Conservation (phyloP, 1,140 invertebrate genomes). For the Heliconius hewitsoni region DNA sequence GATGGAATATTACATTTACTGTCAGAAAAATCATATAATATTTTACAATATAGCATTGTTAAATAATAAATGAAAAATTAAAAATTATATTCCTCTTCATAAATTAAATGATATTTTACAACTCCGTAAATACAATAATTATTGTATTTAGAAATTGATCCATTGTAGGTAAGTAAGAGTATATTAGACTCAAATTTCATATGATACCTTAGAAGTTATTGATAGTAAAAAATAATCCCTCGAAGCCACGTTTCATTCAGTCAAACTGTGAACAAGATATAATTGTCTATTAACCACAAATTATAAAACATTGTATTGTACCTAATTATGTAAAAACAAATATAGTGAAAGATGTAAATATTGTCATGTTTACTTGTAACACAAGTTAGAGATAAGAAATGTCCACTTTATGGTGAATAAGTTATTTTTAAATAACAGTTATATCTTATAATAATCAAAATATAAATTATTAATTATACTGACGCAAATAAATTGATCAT, state of each 20-base stretch:
- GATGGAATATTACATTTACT: slow-evolving; percentile 45
- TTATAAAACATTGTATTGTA: slow-evolving; percentile 56
- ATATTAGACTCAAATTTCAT: not conserved
- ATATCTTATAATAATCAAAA: not conserved
- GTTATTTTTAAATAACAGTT: not conserved
- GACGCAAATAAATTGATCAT: not conserved
- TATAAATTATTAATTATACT: not conserved
- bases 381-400: slow-evolving; percentile 12
- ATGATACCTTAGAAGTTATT: slow-evolving; percentile 30
- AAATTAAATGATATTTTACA: no score
- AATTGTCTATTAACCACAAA: slow-evolving; percentile 74
- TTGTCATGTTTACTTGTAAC: slow-evolving; percentile 41
- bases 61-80: no score
- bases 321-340: slow-evolving; percentile 38
- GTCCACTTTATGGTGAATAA: not conserved
- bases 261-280: slow-evolving; percentile 55
- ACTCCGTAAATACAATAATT: no score
- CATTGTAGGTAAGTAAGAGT: not conserved
- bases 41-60: not conserved
- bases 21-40: not conserved
- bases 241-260: slow-evolving; percentile 48
- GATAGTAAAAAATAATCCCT: slow-evolving; percentile 52
- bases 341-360: slow-evolving; percentile 57
- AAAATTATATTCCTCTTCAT: no score
- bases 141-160: not conserved